These are phyloP conservation scores for Larimichthys polyactis DNA, from an alignment of 2,113 vertebrate species.

Conservation along the genomic window DNA sequence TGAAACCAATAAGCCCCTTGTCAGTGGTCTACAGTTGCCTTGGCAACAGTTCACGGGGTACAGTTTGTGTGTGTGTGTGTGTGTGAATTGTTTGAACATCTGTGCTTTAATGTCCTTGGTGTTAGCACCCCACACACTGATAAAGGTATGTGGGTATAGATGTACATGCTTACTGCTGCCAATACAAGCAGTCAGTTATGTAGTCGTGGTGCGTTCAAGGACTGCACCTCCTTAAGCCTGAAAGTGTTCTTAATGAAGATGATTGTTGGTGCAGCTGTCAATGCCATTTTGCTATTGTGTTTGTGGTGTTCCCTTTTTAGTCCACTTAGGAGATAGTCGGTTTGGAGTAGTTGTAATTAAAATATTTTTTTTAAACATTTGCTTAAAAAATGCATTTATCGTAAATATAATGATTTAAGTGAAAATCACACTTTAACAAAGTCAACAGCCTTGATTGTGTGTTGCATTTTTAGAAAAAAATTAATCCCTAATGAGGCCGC, in stretches of 20 bases:
- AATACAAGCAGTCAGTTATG: slow-evolving; percentile 39
- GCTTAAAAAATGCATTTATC: background rate
- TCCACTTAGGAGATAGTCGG: background rate
- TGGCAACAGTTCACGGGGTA: slow-evolving; percentile 93
- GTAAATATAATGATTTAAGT: background rate
- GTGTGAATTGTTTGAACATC: slow-evolving; percentile 82
- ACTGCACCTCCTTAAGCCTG: slow-evolving; percentile 24
- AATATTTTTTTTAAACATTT: background rate
- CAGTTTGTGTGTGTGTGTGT: slow-evolving; percentile 90
- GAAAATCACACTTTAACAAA: background rate
- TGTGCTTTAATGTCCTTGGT: slow-evolving; percentile 80
- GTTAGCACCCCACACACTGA: slow-evolving; percentile 86
- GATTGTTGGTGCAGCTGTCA: slow-evolving; percentile 8
- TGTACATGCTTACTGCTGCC: slow-evolving; percentile 7
- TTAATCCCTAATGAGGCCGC: background rate
- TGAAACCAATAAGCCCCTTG: slow-evolving; percentile 91
- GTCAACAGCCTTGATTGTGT: background rate
- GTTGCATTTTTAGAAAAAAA: slow-evolving; percentile 8
- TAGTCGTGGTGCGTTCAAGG: slow-evolving; percentile 51
- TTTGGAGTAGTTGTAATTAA: slow-evolving; percentile 1
- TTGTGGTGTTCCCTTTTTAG: background rate
- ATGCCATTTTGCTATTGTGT: background rate
- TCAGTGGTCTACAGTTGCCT: slow-evolving; percentile 94
- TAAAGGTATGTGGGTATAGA: slow-evolving; percentile 49
- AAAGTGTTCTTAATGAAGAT: slow-evolving; percentile 6